Evolutionary conservation across 2,797 vertebrate genomes (phyloP).

Genomic region (Gymnothorax javanicus): DNA sequence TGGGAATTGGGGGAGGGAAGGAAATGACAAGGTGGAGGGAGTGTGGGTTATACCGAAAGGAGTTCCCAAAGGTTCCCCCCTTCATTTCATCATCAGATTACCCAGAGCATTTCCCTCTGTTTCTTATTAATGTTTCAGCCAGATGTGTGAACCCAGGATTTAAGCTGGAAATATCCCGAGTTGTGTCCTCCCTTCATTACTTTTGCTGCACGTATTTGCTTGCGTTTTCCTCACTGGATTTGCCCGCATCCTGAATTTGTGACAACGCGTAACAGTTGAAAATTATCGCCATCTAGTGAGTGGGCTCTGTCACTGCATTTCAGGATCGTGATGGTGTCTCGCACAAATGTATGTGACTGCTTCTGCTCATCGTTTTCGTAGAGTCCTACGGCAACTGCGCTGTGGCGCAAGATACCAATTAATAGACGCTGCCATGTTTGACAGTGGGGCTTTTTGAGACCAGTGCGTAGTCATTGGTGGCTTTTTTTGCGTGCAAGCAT

Average conservation of each 20-base stretch:
- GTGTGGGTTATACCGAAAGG: not conserved
- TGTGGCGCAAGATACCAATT: no score
- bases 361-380: no score
- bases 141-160: not conserved
- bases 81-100: not conserved
- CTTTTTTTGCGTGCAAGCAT: no score
- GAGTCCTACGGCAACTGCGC: no score
- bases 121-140: not conserved
- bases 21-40: no score
- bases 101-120: not conserved
- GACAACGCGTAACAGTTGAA: not conserved
- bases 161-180: not conserved
- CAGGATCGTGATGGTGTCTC: not conserved
- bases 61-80: no score
- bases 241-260: not conserved
- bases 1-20: no score
- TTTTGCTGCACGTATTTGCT: not conserved
- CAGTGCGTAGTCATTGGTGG: no score
- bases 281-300: constrained; percentile 32
- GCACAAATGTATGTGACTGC: no score
- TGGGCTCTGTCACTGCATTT: not conserved
- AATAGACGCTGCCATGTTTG: no score
- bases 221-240: not conserved
- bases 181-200: not conserved
- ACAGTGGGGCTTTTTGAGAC: no score